These are phyloP conservation scores for Neoitamus cyanurus DNA, from an alignment of 2,888 invertebrate genomes.

Conservation along the genomic window DNA sequence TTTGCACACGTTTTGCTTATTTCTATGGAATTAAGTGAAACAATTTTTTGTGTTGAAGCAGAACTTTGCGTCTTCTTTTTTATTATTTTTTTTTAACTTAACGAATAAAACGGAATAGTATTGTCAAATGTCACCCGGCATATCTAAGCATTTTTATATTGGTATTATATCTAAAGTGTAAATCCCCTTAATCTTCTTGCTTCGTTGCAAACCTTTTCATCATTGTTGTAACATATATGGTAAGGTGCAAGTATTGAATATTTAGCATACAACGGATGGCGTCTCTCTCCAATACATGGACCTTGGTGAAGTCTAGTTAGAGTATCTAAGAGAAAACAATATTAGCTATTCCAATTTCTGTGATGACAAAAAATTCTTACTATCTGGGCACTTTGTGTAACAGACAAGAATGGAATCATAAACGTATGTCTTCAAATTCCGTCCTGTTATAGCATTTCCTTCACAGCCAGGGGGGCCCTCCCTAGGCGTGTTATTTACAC, in stretches of 20 bases:
- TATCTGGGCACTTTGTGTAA: not conserved
- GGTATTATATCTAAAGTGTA: too few relatives aligned
- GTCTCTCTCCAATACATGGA: not conserved
- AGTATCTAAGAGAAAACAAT: not conserved
- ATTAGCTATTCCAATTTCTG: not conserved
- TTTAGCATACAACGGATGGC: not conserved
- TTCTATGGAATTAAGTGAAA: too few relatives aligned
- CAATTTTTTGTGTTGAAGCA: too few relatives aligned
- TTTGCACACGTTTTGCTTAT: too few relatives aligned
- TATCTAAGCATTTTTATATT: too few relatives aligned
- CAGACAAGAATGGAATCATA: not conserved
- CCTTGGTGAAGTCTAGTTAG: not conserved
- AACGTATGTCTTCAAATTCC: not conserved
- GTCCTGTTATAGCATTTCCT: not conserved
- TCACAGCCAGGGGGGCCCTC: not conserved
- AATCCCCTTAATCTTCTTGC: not conserved
- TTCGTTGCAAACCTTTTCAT: not conserved
- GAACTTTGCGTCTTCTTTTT: too few relatives aligned
- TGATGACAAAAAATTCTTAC: not conserved
- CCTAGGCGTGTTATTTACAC: not conserved
- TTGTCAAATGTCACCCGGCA: too few relatives aligned
- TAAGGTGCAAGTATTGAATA: not conserved
- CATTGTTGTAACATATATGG: not conserved
- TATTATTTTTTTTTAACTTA: too few relatives aligned
- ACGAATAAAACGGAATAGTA: too few relatives aligned